These are phyloP conservation scores for Otus sunia DNA, from an alignment of 2,113 vertebrate genomes.

Conservation along the genomic window DNA sequence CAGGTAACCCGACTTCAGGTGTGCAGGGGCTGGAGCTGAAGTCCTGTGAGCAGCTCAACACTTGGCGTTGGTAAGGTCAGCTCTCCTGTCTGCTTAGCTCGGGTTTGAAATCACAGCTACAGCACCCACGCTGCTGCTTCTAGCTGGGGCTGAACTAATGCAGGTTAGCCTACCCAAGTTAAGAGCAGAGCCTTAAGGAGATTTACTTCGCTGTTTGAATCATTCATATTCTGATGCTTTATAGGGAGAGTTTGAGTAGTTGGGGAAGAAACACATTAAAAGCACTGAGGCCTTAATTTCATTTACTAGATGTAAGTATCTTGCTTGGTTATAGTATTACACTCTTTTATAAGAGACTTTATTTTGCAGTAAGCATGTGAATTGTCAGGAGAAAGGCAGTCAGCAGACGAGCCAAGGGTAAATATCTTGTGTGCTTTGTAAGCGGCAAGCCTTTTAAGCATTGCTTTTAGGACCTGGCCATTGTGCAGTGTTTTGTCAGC, in stretches of 20 bases:
- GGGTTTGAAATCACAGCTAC: background rate
- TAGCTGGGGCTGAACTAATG: background rate
- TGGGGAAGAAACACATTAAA: accelerated
- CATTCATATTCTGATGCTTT: background rate
- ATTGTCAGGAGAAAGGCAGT: background rate
- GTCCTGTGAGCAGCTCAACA: background rate
- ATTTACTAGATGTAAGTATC: background rate
- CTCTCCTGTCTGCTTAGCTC: accelerated
- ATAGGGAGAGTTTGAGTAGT: background rate
- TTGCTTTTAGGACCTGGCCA: background rate
- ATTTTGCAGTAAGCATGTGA: background rate
- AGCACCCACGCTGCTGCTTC: accelerated
- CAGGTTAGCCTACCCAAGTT: background rate
- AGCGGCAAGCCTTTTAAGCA: accelerated
- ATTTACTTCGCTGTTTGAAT: background rate
- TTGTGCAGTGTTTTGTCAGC: background rate
- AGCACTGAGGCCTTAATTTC: background rate
- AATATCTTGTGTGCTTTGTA: background rate
- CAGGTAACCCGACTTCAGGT: background rate
- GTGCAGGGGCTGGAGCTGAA: background rate
- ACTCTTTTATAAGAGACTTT: background rate
- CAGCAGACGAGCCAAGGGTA: background rate
- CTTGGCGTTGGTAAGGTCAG: accelerated
- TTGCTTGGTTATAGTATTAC: background rate
- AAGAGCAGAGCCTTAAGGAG: background rate